phyloP scores from a whole-genome alignment of 2,797 vertebrate genomes.

The Naso thynnoides region DNA sequence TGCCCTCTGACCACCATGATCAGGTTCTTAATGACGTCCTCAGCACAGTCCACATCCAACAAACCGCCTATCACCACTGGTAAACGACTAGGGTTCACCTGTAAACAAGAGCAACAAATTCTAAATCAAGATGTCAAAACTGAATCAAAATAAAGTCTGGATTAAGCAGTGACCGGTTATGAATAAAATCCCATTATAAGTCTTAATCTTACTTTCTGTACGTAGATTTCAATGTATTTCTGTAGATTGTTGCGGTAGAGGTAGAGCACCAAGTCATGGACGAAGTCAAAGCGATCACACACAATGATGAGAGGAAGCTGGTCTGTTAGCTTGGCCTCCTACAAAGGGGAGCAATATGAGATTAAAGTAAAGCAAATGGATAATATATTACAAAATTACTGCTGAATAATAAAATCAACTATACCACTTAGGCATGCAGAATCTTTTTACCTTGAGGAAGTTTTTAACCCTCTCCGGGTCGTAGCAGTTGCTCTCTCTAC shows the following conservation, averaged over 20 bases:
- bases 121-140: not conserved
- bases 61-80: constrained; percentile 94
- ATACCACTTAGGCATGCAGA: not conserved
- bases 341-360: constrained; percentile 2
- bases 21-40: constrained; percentile 88
- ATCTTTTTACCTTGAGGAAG: constrained; percentile 86
- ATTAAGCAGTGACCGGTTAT: not conserved
- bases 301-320: constrained; percentile 97
- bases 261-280: constrained; percentile 96
- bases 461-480: constrained; percentile 90
- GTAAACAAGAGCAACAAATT: constrained; percentile 11
- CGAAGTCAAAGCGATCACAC: constrained; percentile 97
- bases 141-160: not conserved
- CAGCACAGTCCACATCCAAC: constrained; percentile 93
- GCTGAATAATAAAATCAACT: constrained; percentile 2
- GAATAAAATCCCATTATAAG: not conserved
- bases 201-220: constrained; percentile 90
- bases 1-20: constrained; percentile 91
- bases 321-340: constrained; percentile 98
- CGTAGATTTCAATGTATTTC: constrained; percentile 98
- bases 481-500: constrained; percentile 91
- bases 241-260: constrained; percentile 97
- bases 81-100: constrained; percentile 93
- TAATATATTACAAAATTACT: not conserved
- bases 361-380: not conserved